Conservation (phyloP, 2,797 vertebrate genomes). For the Darevskia nairensis region DNA sequence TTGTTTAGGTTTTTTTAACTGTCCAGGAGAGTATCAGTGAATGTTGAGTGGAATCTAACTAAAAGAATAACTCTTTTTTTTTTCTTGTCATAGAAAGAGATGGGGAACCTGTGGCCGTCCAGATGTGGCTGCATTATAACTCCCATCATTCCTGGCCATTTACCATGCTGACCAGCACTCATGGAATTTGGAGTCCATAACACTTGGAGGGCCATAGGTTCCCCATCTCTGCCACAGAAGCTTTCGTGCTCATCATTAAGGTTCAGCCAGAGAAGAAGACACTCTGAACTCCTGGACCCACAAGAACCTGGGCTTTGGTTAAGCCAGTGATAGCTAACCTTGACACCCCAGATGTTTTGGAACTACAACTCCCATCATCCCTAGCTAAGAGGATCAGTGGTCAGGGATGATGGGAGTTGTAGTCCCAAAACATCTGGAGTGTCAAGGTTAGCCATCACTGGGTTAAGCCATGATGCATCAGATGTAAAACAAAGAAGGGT, state of each 20-base stretch:
- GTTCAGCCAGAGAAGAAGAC: background rate
- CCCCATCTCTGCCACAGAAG: background rate
- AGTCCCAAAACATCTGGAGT: no score
- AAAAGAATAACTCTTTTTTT: background rate
- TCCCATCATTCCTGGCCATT: no score
- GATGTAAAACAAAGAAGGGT: background rate
- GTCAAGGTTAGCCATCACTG: no score
- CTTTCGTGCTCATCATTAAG: background rate
- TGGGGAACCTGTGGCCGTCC: background rate
- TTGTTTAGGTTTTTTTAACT: background rate
- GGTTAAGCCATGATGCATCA: background rate
- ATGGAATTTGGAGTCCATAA: no score
- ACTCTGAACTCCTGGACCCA: background rate
- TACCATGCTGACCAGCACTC: no score
- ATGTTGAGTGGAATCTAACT: background rate
- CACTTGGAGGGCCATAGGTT: no score
- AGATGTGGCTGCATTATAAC: no score
- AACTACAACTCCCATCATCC: no score
- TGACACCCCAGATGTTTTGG: no score
- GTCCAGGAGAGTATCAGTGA: background rate
- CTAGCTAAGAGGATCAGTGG: no score
- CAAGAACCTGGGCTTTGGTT: background rate
- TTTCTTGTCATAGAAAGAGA: background rate
- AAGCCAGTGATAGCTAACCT: no score
- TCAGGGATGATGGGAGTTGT: no score